phyloP scores from a whole-genome alignment of 2,113 vertebrate genomes.

The Myanophis thanlyinensis region DNA sequence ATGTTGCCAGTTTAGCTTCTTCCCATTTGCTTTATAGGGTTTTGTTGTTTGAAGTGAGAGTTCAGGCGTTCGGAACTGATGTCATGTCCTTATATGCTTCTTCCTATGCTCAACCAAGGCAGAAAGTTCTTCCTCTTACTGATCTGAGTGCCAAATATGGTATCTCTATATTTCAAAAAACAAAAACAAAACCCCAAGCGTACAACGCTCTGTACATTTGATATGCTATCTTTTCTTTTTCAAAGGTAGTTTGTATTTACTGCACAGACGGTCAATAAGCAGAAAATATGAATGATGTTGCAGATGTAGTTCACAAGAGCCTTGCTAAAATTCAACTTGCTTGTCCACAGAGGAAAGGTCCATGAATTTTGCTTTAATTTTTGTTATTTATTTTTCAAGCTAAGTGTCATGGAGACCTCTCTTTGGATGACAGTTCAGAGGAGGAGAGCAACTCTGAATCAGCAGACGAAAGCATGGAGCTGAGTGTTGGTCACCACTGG shows the following conservation, averaged over 20 bases:
- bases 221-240: slow-evolving; percentile 34
- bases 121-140: slow-evolving; percentile 34
- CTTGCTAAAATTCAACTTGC: neutral
- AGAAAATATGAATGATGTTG: slow-evolving; percentile 21
- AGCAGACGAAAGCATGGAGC: too few relatives aligned
- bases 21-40: neutral
- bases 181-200: too few relatives aligned
- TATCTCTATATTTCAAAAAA: slow-evolving; percentile 28
- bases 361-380: neutral
- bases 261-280: slow-evolving; percentile 23
- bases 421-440: too few relatives aligned
- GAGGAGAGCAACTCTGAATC: too few relatives aligned
- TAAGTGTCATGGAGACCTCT: neutral
- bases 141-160: slow-evolving; percentile 27
- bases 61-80: slow-evolving; percentile 17
- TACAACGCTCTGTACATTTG: slow-evolving; percentile 36
- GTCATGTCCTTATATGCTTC: slow-evolving; percentile 26
- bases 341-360: neutral
- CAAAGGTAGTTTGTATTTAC: slow-evolving; percentile 47
- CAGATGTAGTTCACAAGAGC: neutral
- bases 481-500: too few relatives aligned
- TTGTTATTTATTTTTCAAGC: slow-evolving; percentile 9
- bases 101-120: slow-evolving; percentile 21
- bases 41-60: neutral
- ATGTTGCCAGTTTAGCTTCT: slow-evolving; percentile 26